Conservation (phyloP, 1,140 invertebrate genomes). For the Procambarus clarkii region DNA sequence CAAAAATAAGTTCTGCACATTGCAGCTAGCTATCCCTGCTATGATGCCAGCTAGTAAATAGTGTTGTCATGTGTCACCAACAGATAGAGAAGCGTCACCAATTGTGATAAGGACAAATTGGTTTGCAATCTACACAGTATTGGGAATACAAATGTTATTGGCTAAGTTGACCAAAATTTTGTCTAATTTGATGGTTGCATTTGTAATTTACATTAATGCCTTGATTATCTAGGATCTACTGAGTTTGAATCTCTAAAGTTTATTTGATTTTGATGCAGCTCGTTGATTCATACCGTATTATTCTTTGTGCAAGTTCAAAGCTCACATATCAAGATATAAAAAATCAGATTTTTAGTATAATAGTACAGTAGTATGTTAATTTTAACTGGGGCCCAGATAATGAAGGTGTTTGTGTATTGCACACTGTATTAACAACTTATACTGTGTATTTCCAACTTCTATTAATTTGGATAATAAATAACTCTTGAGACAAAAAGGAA, state of each 20-base stretch:
- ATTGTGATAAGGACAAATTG: slow-evolving; percentile 12
- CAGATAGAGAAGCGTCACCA: slow-evolving; percentile 50
- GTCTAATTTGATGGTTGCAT: not conserved
- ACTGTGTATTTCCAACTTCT: not conserved
- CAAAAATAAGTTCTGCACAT: slow-evolving; percentile 66
- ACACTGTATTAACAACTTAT: slow-evolving; percentile 12
- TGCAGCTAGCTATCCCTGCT: slow-evolving; percentile 66
- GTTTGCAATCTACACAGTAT: slow-evolving; percentile 6
- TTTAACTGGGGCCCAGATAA: not conserved
- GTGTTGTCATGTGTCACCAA: slow-evolving; percentile 54
- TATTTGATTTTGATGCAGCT: not conserved
- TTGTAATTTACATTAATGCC: not conserved
- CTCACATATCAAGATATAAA: not conserved
- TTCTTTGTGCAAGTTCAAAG: not conserved
- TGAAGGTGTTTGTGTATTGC: slow-evolving; percentile 13
- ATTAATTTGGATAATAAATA: not conserved
- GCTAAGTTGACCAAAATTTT: not conserved
- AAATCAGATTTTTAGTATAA: not conserved
- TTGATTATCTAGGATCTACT: not conserved
- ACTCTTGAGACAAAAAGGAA: not conserved
- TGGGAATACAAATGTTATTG: slow-evolving; percentile 8
- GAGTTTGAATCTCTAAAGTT: not conserved
- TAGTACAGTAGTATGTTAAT: not conserved
- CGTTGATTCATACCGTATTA: not conserved
- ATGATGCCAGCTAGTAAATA: slow-evolving; percentile 63